Base-by-base conservation (phyloP, 2,113 vertebrate genomes). In the Hemibagrus wyckioides region DNA sequence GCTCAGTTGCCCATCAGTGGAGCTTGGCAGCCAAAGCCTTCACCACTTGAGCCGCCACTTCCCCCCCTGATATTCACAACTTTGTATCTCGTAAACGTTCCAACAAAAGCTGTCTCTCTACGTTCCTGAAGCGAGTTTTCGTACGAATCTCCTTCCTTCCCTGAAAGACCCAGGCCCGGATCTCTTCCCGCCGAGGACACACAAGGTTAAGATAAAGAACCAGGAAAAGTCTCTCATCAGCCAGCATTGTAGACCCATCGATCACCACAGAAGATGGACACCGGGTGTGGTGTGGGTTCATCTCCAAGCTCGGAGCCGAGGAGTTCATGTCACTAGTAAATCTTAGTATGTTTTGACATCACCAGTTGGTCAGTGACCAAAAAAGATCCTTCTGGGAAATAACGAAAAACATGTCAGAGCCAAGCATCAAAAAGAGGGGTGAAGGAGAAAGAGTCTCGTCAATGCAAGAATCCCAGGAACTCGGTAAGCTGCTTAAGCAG, bases 401-500 rank as follows among this genome's bases (percentile, higher is more conserved):
- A 81, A 59, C 0, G 7, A 39, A 86, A 84, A 82, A 61, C 14
- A 17, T 61, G 56, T 48, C 10, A 14, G 5, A 56, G 41, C n/a
- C 50, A 80, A 33, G 30, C n/a, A 80, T 36, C 8, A 80, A 80
- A 81, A 59, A 39, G n/a, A 44, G 3, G 19, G 54, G 9, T 36
- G 52, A 75, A 56, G 36, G 33, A 54, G 85, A 84, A 82, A 82
- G 86, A 91, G 86, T 81, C 89, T 61, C 87, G n/a, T 56, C 83
- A 61, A 91, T 90, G 92, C 91, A 94, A 93, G 94, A 94, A 95
- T 95, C 90, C 91, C 93, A 95, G 91, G 94, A 95, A 95, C 94
- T 95, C 93, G 28, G 89, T 95, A 95, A 96, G 94, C 94, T 90
- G 92, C 94, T 96, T 95, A 96, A 87, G 28, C 80, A 88, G 91